Percentiles rank a stretch among this genome's conserved stretches.
These are phyloP conservation scores for Rhabditoides inermis DNA, from an alignment of 2,888 invertebrate species.

Conservation along the genomic window DNA sequence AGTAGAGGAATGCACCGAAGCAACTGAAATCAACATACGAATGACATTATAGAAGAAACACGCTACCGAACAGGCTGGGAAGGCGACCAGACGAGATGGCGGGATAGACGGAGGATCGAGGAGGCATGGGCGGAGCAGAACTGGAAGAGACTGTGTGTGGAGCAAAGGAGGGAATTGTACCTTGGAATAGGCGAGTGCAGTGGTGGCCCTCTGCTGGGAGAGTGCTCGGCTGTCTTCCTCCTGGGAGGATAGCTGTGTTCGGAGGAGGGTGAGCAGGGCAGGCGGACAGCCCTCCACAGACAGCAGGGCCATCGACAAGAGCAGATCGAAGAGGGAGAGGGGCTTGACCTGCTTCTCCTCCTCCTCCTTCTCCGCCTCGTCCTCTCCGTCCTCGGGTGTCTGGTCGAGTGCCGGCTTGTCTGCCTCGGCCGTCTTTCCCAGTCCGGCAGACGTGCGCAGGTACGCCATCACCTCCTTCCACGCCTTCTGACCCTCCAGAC, in stretches of 20 bases:
- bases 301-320: constrained; percentile 2
- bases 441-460: no score
- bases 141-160: neutral
- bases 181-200: neutral
- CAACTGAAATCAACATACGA: constrained; percentile 1
- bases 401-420: no score
- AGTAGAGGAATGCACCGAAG: constrained; percentile 1
- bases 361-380: no score
- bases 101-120: constrained; percentile 1
- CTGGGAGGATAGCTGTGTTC: no score
- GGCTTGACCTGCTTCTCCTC: no score
- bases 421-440: no score
- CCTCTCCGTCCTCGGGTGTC: no score
- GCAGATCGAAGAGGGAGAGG: constrained; percentile 5
- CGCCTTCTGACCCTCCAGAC: no score
- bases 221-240: constrained; percentile 1
- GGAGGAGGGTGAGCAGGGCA: no score
- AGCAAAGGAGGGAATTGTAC: neutral
- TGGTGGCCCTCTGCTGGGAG: neutral
- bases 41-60: no score
- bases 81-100: constrained; percentile 5
- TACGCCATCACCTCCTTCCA: no score
- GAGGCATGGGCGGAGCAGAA: constrained; percentile 1
- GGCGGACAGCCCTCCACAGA: constrained; percentile 5
- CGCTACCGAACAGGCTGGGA: no score